phyloP scores from a whole-genome alignment of 2,888 invertebrate species.

The Microplitis manilae region DNA sequence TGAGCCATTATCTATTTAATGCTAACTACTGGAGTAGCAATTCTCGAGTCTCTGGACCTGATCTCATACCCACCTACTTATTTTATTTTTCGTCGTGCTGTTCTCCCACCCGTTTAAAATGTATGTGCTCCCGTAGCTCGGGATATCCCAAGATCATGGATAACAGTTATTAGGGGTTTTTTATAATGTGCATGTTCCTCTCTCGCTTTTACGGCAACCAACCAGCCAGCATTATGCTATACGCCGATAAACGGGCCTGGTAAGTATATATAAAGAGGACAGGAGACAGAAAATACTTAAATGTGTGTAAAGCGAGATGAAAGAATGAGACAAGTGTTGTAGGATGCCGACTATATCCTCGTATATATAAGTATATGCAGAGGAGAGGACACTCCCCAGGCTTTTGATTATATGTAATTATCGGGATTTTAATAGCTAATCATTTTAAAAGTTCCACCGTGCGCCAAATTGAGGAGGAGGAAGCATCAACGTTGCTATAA shows the following conservation, averaged over 20 bases:
- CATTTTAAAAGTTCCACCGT: slow-evolving; percentile 63
- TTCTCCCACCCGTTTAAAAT: background rate
- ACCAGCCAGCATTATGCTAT: background rate
- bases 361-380: slow-evolving; percentile 58
- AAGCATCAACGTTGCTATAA: slow-evolving; percentile 23
- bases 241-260: slow-evolving; percentile 33
- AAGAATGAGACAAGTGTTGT: slow-evolving; percentile 4
- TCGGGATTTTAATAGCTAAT: slow-evolving; percentile 72
- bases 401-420: slow-evolving; percentile 71
- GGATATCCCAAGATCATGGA: slow-evolving; percentile 67
- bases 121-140: slow-evolving; percentile 53
- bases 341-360: slow-evolving; percentile 40
- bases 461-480: slow-evolving; percentile 38
- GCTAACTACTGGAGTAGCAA: slow-evolving; percentile 29
- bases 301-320: slow-evolving; percentile 12
- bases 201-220: slow-evolving; percentile 43
- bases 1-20: slow-evolving; percentile 1
- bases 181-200: slow-evolving; percentile 67
- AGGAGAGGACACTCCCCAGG: slow-evolving; percentile 69
- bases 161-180: slow-evolving; percentile 72
- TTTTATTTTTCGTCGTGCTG: slow-evolving; percentile 25
- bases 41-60: slow-evolving; percentile 22
- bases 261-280: slow-evolving; percentile 18
- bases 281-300: slow-evolving; percentile 17
- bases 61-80: background rate